Base-by-base conservation (phyloP, 1,140 invertebrate genomes). In the Babylonia areolata region DNA sequence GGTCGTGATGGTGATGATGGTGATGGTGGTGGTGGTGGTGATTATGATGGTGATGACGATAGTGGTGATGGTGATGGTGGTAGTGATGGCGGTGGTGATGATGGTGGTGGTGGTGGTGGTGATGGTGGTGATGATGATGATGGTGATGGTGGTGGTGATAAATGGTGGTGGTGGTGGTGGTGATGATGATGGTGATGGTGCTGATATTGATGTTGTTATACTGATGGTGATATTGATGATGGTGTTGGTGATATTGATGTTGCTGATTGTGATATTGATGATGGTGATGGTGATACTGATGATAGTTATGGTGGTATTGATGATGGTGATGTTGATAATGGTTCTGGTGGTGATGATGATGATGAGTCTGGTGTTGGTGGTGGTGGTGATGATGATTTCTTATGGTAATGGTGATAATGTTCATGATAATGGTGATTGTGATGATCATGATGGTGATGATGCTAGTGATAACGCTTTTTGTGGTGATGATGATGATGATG, bases 121-220 rank as follows among this genome's bases (percentile, higher is more conserved):
- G n/a, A n/a, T 92, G 28, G 92, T 92, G 90, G 92, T 92, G 35
- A 86, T 87, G 46, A 6, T 46, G 31, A 54, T 1, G 17, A 15
- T 17, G n/a, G 1, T 17, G 33, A n/a, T n/a, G n/a, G n/a, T n/a
- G n/a, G n/a, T n/a, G n/a, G n/a, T n/a, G n/a, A n/a, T n/a, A n/a
- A n/a, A n/a, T n/a, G n/a, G n/a, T n/a, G n/a, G 15, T 12, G 31
- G 31, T 42, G 20, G 46, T n/a, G n/a, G n/a, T n/a, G n/a, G 35
- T 39, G 28, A n/a, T n/a, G 51, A 20, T 75, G 9, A 64, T 69
- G 3, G 33, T 82, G 40, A 17, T 0, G 17, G 46, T 64, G 46
- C n/a, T n/a, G n/a, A n/a, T n/a, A n/a, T n/a, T n/a, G n/a, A n/a
- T 58, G 46, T n/a, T 82, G 12, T n/a, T n/a, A n/a, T n/a, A n/a